Evolutionary conservation across 30 jellyfish, hydroid and myxozoan genomes (phyloP).

Genomic region (Pseudorhiza aurosa): DNA sequence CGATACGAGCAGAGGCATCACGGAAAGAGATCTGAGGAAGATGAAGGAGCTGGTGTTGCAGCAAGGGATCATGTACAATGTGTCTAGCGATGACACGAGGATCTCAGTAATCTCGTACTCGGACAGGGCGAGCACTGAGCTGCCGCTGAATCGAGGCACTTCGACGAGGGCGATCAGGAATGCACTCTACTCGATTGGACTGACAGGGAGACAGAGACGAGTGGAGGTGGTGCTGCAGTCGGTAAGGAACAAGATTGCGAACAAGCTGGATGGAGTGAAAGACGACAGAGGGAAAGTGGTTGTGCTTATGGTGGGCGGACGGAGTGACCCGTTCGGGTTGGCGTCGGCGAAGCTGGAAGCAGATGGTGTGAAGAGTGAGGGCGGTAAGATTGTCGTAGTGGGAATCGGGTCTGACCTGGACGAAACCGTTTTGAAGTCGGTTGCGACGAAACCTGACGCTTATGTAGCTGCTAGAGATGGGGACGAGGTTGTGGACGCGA

Average conservation of each 20-base stretch:
- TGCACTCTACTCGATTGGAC: slow-evolving; percentile 6
- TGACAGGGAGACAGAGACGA: slow-evolving; percentile 27
- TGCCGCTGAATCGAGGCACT: slow-evolving; percentile 14
- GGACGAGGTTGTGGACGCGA: slow-evolving; percentile 3
- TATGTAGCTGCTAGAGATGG: slow-evolving; percentile 1
- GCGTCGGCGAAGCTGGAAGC: slow-evolving; percentile 4
- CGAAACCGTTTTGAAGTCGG: slow-evolving; percentile 3
- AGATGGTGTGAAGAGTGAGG: not conserved
- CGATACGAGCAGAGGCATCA: slow-evolving; percentile 31
- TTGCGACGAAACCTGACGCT: slow-evolving; percentile 3
- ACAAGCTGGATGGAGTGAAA: slow-evolving; percentile 9
- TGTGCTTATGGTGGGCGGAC: slow-evolving; percentile 24
- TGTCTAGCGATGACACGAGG: slow-evolving; percentile 1
- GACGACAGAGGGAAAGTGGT: slow-evolving; percentile 46
- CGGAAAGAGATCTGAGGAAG: slow-evolving; percentile 6
- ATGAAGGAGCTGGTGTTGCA: slow-evolving; percentile 29
- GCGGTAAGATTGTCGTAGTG: slow-evolving; percentile 25
- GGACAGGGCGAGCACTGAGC: not conserved
- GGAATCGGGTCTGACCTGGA: slow-evolving; percentile 40
- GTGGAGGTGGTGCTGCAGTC: slow-evolving; percentile 1
- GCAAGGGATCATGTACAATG: slow-evolving; percentile 15
- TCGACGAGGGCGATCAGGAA: not conserved
- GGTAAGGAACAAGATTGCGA: not conserved
- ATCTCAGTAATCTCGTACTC: slow-evolving; percentile 21
- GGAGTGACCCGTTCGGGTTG: not conserved